phyloP scores from a whole-genome alignment of 1,140 invertebrate species.

The Sinonovacula constricta region DNA sequence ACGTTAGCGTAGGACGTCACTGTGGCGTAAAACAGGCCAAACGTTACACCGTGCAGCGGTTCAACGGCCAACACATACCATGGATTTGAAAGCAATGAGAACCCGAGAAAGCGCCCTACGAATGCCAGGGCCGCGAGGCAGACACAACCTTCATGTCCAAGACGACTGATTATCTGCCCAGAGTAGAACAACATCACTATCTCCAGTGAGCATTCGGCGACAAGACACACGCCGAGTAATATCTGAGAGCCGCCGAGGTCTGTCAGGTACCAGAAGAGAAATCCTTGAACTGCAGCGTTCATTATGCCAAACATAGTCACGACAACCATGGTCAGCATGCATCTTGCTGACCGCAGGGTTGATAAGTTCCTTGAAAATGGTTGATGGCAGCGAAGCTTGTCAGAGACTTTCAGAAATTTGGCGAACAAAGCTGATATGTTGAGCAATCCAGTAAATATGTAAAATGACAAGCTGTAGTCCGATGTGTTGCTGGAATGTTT shows the following conservation, averaged over 20 bases:
- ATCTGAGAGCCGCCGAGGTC: slow-evolving; percentile 86
- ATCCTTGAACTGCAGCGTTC: slow-evolving; percentile 92
- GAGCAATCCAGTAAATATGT: slow-evolving; percentile 61
- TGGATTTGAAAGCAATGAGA: slow-evolving; percentile 88
- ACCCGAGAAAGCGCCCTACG: slow-evolving; percentile 87
- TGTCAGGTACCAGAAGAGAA: slow-evolving; percentile 91
- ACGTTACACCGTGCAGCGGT: slow-evolving; percentile 91
- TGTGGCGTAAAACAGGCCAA: slow-evolving; percentile 92
- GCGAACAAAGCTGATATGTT: slow-evolving; percentile 47
- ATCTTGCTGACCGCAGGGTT: slow-evolving; percentile 38
- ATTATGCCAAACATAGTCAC: slow-evolving; percentile 90
- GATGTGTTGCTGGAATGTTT: slow-evolving; percentile 20
- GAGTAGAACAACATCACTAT: slow-evolving; percentile 89
- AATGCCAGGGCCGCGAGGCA: slow-evolving; percentile 88
- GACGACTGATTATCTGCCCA: slow-evolving; percentile 87
- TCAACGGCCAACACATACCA: slow-evolving; percentile 88
- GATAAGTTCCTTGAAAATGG: slow-evolving; percentile 54
- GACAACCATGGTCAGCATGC: slow-evolving; percentile 82
- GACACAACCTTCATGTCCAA: slow-evolving; percentile 93
- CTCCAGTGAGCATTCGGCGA: slow-evolving; percentile 90
- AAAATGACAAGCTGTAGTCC: slow-evolving; percentile 62
- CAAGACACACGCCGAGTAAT: slow-evolving; percentile 88
- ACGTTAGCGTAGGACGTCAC: slow-evolving; percentile 93
- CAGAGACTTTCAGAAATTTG: slow-evolving; percentile 50
- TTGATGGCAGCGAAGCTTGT: slow-evolving; percentile 53